Percentiles rank a stretch among this genome's conserved stretches.
Evolutionary conservation across 2,888 invertebrate species (phyloP).

Genomic region (Polydesmus complanatus): DNA sequence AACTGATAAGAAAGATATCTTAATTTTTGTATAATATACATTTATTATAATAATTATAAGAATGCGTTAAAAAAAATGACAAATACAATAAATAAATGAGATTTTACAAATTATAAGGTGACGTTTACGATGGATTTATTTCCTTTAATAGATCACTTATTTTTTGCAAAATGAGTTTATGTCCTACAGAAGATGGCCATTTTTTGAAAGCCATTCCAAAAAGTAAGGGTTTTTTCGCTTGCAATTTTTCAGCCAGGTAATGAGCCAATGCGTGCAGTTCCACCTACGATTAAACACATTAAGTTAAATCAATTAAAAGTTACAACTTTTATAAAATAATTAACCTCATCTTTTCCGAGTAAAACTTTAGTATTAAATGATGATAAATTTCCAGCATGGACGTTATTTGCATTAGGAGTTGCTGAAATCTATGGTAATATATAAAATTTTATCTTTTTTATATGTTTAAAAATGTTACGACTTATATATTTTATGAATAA

Average conservation of each 20-base stretch:
- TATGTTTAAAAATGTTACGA: too few species aligned
- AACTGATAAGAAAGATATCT: too few species aligned
- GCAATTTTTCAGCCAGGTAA: neutral
- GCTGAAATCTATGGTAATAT: neutral
- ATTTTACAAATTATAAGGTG: neutral
- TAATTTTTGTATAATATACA: neutral
- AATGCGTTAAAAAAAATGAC: neutral
- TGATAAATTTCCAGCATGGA: neutral
- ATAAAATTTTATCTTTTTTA: too few species aligned
- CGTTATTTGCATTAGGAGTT: neutral
- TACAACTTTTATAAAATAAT: neutral
- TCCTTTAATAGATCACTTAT: too few species aligned
- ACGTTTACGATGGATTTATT: neutral
- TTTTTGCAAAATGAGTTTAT: neutral
- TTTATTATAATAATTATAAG: neutral
- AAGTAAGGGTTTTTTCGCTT: constrained; percentile 2
- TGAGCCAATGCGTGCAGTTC: constrained; percentile 5
- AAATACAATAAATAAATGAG: neutral
- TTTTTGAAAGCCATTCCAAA: neutral
- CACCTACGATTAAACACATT: neutral
- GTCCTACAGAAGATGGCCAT: neutral
- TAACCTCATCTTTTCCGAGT: constrained; percentile 10
- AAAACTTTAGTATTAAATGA: neutral
- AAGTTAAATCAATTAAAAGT: neutral
- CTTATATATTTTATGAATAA: too few species aligned